A percentile compares a stretch with the other conserved stretches of the same genome.
These are phyloP conservation scores for Alosa alosa DNA, from an alignment of 2,113 vertebrate species.

Conservation along the genomic window DNA sequence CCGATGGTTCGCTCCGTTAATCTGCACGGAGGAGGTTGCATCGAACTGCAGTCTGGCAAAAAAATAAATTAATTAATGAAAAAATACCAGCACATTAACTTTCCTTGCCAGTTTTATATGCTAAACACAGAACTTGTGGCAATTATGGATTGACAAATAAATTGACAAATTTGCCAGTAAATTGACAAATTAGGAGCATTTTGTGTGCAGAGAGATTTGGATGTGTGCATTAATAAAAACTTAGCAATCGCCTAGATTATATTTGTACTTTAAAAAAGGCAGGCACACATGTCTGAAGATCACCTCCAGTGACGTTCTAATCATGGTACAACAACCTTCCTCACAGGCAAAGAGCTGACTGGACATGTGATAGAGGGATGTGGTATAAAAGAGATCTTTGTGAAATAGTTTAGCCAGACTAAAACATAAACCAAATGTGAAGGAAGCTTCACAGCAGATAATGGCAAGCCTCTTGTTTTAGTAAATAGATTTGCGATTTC, in stretches of 20 bases:
- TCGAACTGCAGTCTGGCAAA: conserved; percentile 66
- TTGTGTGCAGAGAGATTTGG: background rate
- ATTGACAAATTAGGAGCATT: background rate
- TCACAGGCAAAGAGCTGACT: background rate
- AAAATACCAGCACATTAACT: conserved; percentile 64
- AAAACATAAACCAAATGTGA: background rate
- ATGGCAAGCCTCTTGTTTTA: background rate
- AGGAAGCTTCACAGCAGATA: background rate
- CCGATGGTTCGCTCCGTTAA: conserved; percentile 72
- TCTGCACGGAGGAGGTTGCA: conserved; percentile 58
- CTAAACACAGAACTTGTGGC: conserved; percentile 2
- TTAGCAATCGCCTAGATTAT: no score
- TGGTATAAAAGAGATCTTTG: conserved; percentile 32
- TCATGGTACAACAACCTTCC: background rate
- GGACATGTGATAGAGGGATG: conserved; percentile 20
- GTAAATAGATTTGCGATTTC: background rate
- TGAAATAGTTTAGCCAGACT: background rate
- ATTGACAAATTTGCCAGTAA: background rate
- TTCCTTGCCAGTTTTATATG: conserved; percentile 40
- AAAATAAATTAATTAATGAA: conserved; percentile 12
- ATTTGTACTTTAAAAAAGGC: no score
- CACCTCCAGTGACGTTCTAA: background rate
- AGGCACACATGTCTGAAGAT: background rate
- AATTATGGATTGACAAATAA: background rate
- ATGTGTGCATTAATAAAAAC: background rate